phyloP scores from a whole-genome alignment of 1,140 invertebrate species.

The Ceratosolen fusciceps region DNA sequence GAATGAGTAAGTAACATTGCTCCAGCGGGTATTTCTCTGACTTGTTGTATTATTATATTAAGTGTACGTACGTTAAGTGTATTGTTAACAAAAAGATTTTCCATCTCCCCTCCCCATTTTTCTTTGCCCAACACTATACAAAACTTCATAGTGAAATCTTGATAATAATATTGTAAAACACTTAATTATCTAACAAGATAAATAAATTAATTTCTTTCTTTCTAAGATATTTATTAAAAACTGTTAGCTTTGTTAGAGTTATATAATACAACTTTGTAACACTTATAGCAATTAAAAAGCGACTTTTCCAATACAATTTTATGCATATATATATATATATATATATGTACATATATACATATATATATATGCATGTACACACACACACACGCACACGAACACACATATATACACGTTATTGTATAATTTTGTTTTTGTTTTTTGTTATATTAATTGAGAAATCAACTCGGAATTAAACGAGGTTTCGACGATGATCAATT shows the following conservation, averaged over 20 bases:
- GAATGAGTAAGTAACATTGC: slow-evolving; percentile 38
- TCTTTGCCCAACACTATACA: slow-evolving; percentile 39
- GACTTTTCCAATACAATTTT: slow-evolving; percentile 37
- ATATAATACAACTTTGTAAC: slow-evolving; percentile 49
- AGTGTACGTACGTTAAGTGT: slow-evolving; percentile 13
- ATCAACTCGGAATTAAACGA: too few relatives aligned
- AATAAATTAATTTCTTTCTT: slow-evolving; percentile 48
- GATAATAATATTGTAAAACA: slow-evolving; percentile 41
- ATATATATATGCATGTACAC: too few relatives aligned
- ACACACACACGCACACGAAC: too few relatives aligned
- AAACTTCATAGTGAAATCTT: slow-evolving; percentile 45
- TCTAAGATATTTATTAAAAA: slow-evolving; percentile 50
- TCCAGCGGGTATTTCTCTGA: slow-evolving; percentile 43
- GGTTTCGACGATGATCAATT: too few relatives aligned
- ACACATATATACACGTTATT: too few relatives aligned
- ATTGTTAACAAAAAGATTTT: slow-evolving; percentile 30
- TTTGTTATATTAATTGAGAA: too few relatives aligned
- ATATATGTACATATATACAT: too few relatives aligned
- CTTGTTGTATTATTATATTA: slow-evolving; percentile 44
- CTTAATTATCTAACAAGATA: slow-evolving; percentile 46
- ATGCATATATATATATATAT: too few relatives aligned
- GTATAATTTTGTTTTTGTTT: too few relatives aligned
- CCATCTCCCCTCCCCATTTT: slow-evolving; percentile 19
- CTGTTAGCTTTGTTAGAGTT: slow-evolving; percentile 47
- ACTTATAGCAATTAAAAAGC: slow-evolving; percentile 49